Evolutionary conservation across 2,113 vertebrate species (phyloP), one percentile per base, ranked within the genome.

Genomic region (Macquaria australasica): DNA sequence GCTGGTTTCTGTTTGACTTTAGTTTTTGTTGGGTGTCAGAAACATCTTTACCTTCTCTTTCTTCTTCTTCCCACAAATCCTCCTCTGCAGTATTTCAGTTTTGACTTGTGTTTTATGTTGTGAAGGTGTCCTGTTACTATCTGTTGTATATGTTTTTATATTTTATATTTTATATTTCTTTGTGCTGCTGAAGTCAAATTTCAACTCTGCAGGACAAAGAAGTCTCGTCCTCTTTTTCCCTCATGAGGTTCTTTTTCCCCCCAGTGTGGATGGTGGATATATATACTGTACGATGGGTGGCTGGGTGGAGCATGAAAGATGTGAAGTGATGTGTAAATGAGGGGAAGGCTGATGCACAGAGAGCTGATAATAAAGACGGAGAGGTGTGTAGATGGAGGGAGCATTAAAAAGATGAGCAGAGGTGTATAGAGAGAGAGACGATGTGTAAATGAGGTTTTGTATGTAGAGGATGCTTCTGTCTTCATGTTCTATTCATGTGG

Each of bases 401-500:
- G 28, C 64, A 37, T 41, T 77, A 31, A 74, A 43, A 8, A 70
- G 12, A 89, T 55, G 84, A 59, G 77, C 15, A 15, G 63, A 73
- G 48, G 79, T 85, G 80, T 66, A 69, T 3, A 34, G 55, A n/a
- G 64, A 59, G 16, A 53, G 69, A 37, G 37, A 4, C 5, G 53
- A 7, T 51, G 77, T 72, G 60, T 62, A 74, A 80, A 86, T 76
- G 76, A 58, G 58, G 34, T 82, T 53, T 11, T 43, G 53, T 75
- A 18, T 60, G 43, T 62, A 59, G 43, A 20, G 55, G 84, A 81
- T 80, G 66, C 23, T 73, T 43, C 70, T n/a, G 53, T 69, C 63
- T 62, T 64, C 64, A 76, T 77, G 78, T 81, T 80, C 77, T 81
- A 77, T 81, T 85, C 77, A 81, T 85, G 72, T 58, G 41, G 41